These are phyloP conservation scores for Sinotaia quadrata DNA, from an alignment of 2,888 invertebrate genomes.

Conservation along the genomic window DNA sequence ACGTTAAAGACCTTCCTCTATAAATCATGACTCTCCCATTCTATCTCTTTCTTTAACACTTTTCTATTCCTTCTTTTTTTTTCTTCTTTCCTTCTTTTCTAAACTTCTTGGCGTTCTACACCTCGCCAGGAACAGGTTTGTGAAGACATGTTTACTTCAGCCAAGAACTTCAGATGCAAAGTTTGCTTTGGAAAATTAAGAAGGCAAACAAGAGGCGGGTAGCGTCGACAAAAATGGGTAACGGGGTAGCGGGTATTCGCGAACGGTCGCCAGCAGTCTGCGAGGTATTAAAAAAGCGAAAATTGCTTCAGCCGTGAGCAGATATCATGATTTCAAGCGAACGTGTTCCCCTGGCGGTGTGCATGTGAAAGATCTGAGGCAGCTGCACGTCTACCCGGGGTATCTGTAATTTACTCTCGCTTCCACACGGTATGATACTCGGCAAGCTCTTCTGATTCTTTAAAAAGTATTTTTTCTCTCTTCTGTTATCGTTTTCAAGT, in stretches of 20 bases:
- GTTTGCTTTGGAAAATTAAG: conserved; percentile 28
- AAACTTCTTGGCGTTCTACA: too few relatives aligned
- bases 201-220: conserved; percentile 12
- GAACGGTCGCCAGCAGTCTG: not conserved
- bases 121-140: not conserved
- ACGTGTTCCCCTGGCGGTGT: not conserved
- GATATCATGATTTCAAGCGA: not conserved
- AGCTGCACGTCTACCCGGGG: not conserved
- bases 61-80: too few relatives aligned
- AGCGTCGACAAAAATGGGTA: not conserved
- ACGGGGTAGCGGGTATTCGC: not conserved
- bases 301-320: not conserved
- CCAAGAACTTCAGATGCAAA: conserved; percentile 3
- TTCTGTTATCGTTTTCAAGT: too few relatives aligned
- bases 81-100: too few relatives aligned
- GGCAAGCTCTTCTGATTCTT: too few relatives aligned
- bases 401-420: not conserved
- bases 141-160: conserved; percentile 13
- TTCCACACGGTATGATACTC: too few relatives aligned
- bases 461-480: too few relatives aligned
- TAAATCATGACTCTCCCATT: too few relatives aligned
- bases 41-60: too few relatives aligned
- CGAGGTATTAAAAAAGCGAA: not conserved
- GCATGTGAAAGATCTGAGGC: not conserved
- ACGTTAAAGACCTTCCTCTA: too few relatives aligned